Evolutionary conservation across 2,797 vertebrate genomes (phyloP).

Genomic region (Pteronotus mesoamericanus): DNA sequence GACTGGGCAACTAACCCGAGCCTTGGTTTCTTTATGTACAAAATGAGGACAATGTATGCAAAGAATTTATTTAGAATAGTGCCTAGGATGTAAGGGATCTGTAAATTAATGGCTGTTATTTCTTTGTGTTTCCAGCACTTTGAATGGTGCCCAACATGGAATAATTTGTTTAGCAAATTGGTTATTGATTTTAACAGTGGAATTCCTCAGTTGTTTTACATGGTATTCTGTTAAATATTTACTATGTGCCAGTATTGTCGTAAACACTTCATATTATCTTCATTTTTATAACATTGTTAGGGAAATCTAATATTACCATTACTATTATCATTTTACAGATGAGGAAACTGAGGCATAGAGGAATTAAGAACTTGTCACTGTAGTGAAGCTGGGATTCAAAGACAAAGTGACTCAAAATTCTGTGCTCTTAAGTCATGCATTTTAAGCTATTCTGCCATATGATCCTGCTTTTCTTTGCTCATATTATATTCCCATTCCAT

Average conservation of each 20-base stretch:
- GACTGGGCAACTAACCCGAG: background rate
- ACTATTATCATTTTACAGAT: background rate
- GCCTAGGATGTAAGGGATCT: background rate
- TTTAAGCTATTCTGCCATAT: background rate
- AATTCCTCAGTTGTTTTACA: slow-evolving; percentile 1
- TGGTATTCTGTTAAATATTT: slow-evolving; percentile 15
- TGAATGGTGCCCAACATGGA: background rate
- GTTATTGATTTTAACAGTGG: slow-evolving; percentile 12
- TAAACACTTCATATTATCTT: background rate
- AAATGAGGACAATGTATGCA: background rate
- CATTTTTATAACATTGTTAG: background rate
- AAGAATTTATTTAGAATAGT: background rate
- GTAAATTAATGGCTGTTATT: background rate
- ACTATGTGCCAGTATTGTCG: background rate
- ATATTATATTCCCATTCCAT: background rate
- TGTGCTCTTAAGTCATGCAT: background rate
- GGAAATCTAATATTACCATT: background rate
- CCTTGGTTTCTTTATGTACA: background rate
- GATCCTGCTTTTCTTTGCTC: background rate
- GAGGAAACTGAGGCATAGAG: background rate
- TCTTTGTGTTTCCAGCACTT: slow-evolving; percentile 2
- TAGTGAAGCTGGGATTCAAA: background rate
- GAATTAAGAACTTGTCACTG: background rate
- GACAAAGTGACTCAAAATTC: background rate
- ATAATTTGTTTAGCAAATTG: background rate